phyloP scores from a whole-genome alignment of 2,797 vertebrate species.

The Heterohyrax brucei region DNA sequence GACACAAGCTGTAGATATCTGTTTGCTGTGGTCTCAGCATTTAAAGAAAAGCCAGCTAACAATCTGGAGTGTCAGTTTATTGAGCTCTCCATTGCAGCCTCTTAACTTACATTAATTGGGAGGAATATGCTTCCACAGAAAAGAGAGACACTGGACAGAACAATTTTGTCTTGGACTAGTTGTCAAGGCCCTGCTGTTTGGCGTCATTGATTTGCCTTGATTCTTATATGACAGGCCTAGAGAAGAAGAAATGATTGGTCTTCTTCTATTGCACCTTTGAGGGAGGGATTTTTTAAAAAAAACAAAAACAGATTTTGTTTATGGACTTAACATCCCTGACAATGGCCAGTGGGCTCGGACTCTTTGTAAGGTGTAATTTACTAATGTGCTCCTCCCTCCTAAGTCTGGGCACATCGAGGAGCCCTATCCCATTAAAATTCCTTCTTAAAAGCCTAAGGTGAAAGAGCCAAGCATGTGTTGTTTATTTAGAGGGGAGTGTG shows the following conservation, averaged over 20 bases:
- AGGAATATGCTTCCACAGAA: slow-evolving; percentile 73
- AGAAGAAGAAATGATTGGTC: slow-evolving; percentile 51
- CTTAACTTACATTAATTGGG: slow-evolving; percentile 78
- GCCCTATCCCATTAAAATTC: slow-evolving; percentile 84
- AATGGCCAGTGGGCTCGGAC: slow-evolving; percentile 51
- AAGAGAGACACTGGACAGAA: slow-evolving; percentile 49
- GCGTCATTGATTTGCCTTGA: slow-evolving; percentile 69
- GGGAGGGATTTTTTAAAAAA: slow-evolving; percentile 16
- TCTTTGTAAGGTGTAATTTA: slow-evolving; percentile 78
- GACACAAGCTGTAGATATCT: not conserved
- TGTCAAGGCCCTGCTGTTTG: slow-evolving; percentile 68
- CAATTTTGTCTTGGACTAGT: slow-evolving; percentile 68
- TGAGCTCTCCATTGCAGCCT: slow-evolving; percentile 59
- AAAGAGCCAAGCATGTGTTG: slow-evolving; percentile 75
- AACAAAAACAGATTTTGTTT: slow-evolving; percentile 76
- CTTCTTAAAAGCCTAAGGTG: slow-evolving; percentile 85
- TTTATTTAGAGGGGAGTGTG: slow-evolving; percentile 65
- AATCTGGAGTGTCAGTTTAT: slow-evolving; percentile 69
- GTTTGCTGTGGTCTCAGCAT: slow-evolving; percentile 60
- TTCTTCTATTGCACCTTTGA: slow-evolving; percentile 76
- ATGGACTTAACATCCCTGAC: slow-evolving; percentile 59
- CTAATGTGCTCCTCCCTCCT: slow-evolving; percentile 58
- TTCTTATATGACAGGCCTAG: slow-evolving; percentile 52
- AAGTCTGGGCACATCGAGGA: slow-evolving; percentile 61
- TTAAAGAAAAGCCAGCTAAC: slow-evolving; percentile 28